Conservation (phyloP, 2,888 invertebrate species). For the Deilephila porcellus region DNA sequence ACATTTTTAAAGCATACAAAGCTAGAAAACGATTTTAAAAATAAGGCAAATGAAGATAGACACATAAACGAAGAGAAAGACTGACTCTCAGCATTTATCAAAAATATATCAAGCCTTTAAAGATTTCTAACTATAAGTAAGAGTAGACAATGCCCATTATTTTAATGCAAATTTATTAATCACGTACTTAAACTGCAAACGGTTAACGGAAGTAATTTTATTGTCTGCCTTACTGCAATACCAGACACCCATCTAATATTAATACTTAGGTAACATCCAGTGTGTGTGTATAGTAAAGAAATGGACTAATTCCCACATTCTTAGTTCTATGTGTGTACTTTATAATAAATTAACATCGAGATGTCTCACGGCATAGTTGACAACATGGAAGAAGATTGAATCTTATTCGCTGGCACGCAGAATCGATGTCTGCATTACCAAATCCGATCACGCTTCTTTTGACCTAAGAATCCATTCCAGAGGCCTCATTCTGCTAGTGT, state of each 20-base stretch:
- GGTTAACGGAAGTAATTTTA: background rate
- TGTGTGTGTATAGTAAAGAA: background rate
- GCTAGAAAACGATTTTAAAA: too few species aligned
- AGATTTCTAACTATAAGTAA: background rate
- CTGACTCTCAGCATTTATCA: background rate
- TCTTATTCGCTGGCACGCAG: conserved; percentile 1
- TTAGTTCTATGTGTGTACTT: background rate
- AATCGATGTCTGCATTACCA: conserved; percentile 12
- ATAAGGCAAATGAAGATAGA: too few species aligned
- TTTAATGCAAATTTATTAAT: background rate
- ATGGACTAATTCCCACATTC: conserved; percentile 22
- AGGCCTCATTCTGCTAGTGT: conserved; percentile 2
- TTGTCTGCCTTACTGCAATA: background rate
- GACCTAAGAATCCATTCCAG: conserved; percentile 46
- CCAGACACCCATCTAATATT: background rate
- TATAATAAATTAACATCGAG: background rate
- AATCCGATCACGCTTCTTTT: conserved; percentile 32
- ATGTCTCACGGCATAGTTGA: background rate
- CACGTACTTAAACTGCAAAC: conserved; percentile 10
- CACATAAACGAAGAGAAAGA: background rate
- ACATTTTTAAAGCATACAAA: too few species aligned
- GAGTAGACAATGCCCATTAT: background rate
- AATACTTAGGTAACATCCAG: background rate
- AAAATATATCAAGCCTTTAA: background rate
- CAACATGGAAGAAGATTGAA: conserved; percentile 1